Percentiles rank a stretch among this genome's conserved stretches.
phyloP scores from a whole-genome alignment of 2,113 vertebrate genomes.

The Hippoglossus stenolepis region DNA sequence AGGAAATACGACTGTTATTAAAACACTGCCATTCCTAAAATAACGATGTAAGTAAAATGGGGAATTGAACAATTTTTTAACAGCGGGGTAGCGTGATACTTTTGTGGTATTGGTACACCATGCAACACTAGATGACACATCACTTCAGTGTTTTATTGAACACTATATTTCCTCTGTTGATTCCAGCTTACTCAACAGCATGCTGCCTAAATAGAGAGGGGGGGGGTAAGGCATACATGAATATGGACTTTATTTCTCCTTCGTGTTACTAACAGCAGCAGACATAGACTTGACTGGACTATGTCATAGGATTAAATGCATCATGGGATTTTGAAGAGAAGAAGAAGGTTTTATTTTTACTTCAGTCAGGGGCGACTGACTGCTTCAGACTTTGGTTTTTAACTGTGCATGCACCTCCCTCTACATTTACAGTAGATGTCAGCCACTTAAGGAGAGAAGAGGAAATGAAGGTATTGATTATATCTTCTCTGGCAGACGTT shows the following conservation, averaged over 20 bases:
- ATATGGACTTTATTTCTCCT: conserved; percentile 3
- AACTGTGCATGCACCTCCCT: background rate
- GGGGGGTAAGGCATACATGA: background rate
- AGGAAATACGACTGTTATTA: background rate
- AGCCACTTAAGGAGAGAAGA: too few species aligned
- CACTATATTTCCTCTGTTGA: background rate
- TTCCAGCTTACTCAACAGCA: background rate
- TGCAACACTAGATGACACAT: background rate
- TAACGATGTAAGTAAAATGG: background rate
- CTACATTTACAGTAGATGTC: background rate
- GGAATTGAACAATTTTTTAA: background rate
- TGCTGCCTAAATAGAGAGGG: background rate
- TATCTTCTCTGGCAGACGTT: too few species aligned
- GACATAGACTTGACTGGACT: background rate
- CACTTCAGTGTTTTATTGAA: background rate
- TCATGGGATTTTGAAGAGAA: background rate
- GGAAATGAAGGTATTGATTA: too few species aligned
- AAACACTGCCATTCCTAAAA: background rate
- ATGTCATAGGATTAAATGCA: background rate
- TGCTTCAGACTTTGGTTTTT: conserved; percentile 31
- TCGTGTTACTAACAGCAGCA: background rate
- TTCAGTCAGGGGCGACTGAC: conserved; percentile 6
- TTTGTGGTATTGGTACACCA: background rate
- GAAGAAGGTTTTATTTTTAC: background rate
- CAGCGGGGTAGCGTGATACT: background rate